Conservation (phyloP, 2,888 invertebrate species). For the Hemithea aestivaria region DNA sequence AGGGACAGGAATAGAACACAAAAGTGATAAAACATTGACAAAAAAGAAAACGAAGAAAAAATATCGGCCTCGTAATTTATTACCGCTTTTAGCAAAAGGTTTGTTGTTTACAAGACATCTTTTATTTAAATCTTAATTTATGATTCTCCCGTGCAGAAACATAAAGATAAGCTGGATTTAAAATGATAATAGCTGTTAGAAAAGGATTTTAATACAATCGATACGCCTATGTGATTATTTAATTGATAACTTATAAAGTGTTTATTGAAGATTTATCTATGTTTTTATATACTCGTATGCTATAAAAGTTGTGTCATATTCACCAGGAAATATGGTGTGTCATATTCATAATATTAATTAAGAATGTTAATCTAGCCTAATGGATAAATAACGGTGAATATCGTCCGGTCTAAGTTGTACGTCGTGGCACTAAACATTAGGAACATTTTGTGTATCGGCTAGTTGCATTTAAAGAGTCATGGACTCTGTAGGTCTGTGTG, state of each 20-base stretch:
- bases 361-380: no score
- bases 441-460: no score
- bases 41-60: constrained; percentile 43
- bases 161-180: constrained; percentile 59
- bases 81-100: constrained; percentile 73
- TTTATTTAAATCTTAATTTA: constrained; percentile 74
- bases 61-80: constrained; percentile 56
- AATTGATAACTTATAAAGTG: not conserved
- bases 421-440: no score
- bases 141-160: constrained; percentile 58
- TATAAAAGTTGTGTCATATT: no score
- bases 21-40: constrained; percentile 45
- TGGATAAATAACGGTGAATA: no score
- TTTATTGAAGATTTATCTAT: no score
- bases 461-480: no score
- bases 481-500: no score
- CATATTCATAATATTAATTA: no score
- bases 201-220: constrained; percentile 20
- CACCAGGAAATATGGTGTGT: no score
- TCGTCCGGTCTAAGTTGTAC: no score
- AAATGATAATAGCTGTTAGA: constrained; percentile 39
- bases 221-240: constrained; percentile 4
- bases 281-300: no score
- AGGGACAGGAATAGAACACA: constrained; percentile 40
- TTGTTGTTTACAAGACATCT: constrained; percentile 72